These are phyloP conservation scores for Orchestia grillus DNA, from an alignment of 1,140 invertebrate genomes.

Conservation along the genomic window DNA sequence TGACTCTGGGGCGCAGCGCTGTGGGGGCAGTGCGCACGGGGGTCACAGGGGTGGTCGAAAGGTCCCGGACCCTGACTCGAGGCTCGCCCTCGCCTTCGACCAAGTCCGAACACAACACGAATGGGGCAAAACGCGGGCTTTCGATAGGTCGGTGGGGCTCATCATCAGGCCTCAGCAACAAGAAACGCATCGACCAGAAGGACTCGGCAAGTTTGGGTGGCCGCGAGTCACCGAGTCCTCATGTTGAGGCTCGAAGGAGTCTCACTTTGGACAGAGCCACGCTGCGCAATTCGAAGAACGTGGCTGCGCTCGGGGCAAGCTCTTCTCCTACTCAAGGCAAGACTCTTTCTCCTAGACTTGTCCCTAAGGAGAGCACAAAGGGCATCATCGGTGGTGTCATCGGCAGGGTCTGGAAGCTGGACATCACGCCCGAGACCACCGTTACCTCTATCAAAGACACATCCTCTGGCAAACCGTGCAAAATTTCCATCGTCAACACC, in stretches of 20 bases:
- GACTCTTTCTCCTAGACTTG: constrained; percentile 10
- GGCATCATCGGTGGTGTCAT: constrained; percentile 47
- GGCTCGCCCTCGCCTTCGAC: constrained; percentile 59
- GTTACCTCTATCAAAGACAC: constrained; percentile 21
- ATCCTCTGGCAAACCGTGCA: neutral
- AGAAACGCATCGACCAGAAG: neutral
- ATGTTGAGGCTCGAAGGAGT: constrained; percentile 8
- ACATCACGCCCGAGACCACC: constrained; percentile 22
- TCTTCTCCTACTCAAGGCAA: neutral
- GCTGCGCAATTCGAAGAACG: neutral
- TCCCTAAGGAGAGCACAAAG: constrained; percentile 3
- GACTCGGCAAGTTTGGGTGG: constrained; percentile 29
- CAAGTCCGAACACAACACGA: constrained; percentile 64
- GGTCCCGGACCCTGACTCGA: neutral
- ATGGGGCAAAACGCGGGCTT: constrained; percentile 61
- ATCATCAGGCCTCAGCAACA: constrained; percentile 24
- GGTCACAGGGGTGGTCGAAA: constrained; percentile 53
- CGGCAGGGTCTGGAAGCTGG: constrained; percentile 28
- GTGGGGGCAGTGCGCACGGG: constrained; percentile 39
- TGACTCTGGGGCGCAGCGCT: constrained; percentile 16
- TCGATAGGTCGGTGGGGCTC: constrained; percentile 61
- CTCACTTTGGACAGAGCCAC: constrained; percentile 38
- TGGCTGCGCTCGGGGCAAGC: neutral
- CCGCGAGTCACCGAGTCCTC: neutral
- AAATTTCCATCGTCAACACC: constrained; percentile 43